A percentile compares a stretch with the other conserved stretches of the same genome.
Conservation (phyloP, 2,113 vertebrate species). For the Otis tarda region DNA sequence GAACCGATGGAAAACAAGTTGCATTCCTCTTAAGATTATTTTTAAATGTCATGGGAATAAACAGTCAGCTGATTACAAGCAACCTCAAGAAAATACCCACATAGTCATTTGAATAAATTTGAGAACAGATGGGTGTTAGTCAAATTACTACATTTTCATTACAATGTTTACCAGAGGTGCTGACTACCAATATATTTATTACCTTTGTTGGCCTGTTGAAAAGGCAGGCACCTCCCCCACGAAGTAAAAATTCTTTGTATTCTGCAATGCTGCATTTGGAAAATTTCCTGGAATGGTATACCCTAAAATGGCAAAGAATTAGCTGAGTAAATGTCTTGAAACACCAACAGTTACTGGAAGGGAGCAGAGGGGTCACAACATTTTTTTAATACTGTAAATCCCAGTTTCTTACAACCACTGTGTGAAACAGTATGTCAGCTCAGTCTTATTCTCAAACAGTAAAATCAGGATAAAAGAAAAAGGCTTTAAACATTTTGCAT, state of each 20-base stretch:
- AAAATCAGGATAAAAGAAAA: constrained; percentile 20
- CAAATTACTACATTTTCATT: neutral
- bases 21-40: neutral
- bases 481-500: neutral
- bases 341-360: neutral
- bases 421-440: neutral
- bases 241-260: constrained; percentile 92
- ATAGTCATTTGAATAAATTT: neutral
- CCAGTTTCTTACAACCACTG: constrained; percentile 44
- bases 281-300: constrained; percentile 91
- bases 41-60: neutral
- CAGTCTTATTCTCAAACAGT: neutral
- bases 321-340: constrained; percentile 20
- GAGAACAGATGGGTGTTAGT: neutral
- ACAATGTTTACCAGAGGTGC: neutral
- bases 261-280: constrained; percentile 96
- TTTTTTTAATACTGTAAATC: constrained; percentile 32
- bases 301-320: constrained; percentile 75
- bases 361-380: neutral
- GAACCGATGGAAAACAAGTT: neutral
- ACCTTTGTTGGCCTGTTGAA: constrained; percentile 98
- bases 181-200: neutral
- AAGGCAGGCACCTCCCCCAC: constrained; percentile 94
- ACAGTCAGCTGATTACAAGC: neutral
- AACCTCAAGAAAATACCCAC: neutral